Evolutionary conservation across 1,140 invertebrate genomes (phyloP), one percentile per base, ranked within the genome.

Genomic region (Dermatophagoides farinae): DNA sequence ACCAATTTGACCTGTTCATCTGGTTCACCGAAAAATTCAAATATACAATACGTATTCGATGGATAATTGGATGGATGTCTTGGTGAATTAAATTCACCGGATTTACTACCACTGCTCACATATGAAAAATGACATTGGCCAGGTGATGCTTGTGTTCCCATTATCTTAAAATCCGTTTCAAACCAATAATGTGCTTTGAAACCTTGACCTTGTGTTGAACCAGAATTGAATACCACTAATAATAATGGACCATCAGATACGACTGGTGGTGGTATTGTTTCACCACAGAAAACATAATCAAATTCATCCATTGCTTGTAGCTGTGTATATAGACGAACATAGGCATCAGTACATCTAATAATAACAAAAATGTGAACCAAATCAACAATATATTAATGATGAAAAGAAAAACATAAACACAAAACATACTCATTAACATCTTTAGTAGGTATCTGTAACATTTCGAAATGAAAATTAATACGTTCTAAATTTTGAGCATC

Each of bases 11-110:
- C 85, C 73, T 92, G 88, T 71, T 93, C 88, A 69, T 88, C 85
- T 38, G 83, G 81, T 61, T 81, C 82, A 52, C 84, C 82, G 44
- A 68, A 61, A 72, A 96, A 90, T 65, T 83, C 78, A 74, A 91
- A 97, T 47, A 84, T 86, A 77, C 92, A 97, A 74, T 86, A 87
- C 37, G 84, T 88, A 68, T 84, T 82, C 66, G 85, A 87, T 52
- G 89, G 89, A 77, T 96, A 96, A 74, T 90, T 91, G 68, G 85
- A 84, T 66, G 91, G 91, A 78, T 93, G 88, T 46, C 90, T 79
- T 12, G 92, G 92, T 18, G 89, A 93, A 72, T 96, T 96, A 70
- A 96, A 88, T 66, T 88, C 84, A 18, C 91, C 91, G 53, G 79
- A 78, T 70, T 89, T 90, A 65, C 81, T 78, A n/a, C 53, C 53